Percentiles rank a stretch among this genome's conserved stretches.
phyloP scores from a whole-genome alignment of 2,888 invertebrate genomes.

The Chirona hameri region DNA sequence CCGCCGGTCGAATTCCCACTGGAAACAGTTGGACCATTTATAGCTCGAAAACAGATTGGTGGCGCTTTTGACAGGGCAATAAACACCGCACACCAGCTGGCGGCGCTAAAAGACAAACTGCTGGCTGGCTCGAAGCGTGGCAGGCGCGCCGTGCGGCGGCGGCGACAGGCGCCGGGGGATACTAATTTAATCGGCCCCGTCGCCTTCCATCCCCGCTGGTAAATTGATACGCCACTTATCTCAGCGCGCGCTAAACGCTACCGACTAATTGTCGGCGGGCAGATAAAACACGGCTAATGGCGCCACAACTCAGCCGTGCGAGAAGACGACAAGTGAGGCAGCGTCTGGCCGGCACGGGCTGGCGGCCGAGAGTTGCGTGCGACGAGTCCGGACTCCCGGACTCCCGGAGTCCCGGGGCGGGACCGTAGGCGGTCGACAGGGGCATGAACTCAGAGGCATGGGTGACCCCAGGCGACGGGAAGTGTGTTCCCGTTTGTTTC shows the following conservation, averaged over 20 bases:
- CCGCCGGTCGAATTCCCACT: not conserved
- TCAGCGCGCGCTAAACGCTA: not conserved
- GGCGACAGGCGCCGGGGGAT: not conserved
- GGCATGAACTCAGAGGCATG: too few species aligned
- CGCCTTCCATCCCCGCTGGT: not conserved
- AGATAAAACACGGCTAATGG: slow-evolving; percentile 12
- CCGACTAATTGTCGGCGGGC: slow-evolving; percentile 12
- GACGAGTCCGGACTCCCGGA: too few species aligned
- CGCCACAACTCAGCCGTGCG: not conserved
- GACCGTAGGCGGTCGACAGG: too few species aligned
- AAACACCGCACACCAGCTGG: not conserved
- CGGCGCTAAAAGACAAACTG: not conserved
- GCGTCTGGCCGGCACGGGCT: too few species aligned
- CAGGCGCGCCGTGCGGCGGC: not conserved
- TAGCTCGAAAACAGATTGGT: not conserved
- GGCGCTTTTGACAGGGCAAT: slow-evolving; percentile 6
- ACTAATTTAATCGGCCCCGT: not conserved
- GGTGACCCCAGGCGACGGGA: too few species aligned
- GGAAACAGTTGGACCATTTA: not conserved
- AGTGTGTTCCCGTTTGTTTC: not conserved
- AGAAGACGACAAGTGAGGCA: not conserved
- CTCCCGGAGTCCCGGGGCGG: too few species aligned
- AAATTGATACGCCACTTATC: slow-evolving; percentile 26
- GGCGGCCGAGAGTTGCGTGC: too few species aligned
- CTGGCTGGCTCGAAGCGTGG: too few species aligned